Evolutionary conservation across 2,797 vertebrate species (phyloP).

Genomic region (Periophthalmus magnuspinnatus): DNA sequence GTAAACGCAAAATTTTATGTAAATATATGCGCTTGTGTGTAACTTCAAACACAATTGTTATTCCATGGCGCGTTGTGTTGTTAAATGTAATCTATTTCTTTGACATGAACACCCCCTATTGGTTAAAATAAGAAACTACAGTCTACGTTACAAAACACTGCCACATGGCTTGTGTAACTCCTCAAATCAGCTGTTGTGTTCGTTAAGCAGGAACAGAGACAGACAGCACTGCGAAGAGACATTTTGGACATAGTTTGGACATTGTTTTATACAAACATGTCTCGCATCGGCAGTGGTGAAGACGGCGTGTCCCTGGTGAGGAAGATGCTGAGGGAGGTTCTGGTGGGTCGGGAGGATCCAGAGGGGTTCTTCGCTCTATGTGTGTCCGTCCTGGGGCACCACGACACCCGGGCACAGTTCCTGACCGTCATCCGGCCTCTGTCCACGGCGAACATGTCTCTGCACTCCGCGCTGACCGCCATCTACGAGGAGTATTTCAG

Average conservation of each 20-base stretch:
- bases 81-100: slow-evolving; percentile 31
- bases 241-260: no score
- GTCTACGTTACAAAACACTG: slow-evolving; percentile 59
- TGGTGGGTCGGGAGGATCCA: slow-evolving; percentile 64
- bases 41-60: slow-evolving; percentile 37
- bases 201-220: slow-evolving; percentile 28
- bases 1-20: slow-evolving; percentile 11
- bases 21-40: background rate
- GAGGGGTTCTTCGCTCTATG: slow-evolving; percentile 74
- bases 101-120: slow-evolving; percentile 47
- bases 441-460: slow-evolving; percentile 36
- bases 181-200: slow-evolving; percentile 58
- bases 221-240: no score
- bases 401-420: slow-evolving; percentile 57
- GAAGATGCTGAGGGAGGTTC: slow-evolving; percentile 48
- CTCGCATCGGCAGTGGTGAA: slow-evolving; percentile 14
- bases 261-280: slow-evolving; percentile 40
- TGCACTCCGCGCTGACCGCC: slow-evolving; percentile 54
- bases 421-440: slow-evolving; percentile 55
- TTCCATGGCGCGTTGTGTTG: background rate
- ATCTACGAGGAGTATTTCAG: slow-evolving; percentile 62
- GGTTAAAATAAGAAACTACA: slow-evolving; percentile 44
- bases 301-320: slow-evolving; percentile 33
- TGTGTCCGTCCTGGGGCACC: slow-evolving; percentile 80
- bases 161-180: slow-evolving; percentile 60